These are phyloP conservation scores for Dicaeum eximium DNA, from an alignment of 2,113 vertebrate genomes.

Conservation along the genomic window DNA sequence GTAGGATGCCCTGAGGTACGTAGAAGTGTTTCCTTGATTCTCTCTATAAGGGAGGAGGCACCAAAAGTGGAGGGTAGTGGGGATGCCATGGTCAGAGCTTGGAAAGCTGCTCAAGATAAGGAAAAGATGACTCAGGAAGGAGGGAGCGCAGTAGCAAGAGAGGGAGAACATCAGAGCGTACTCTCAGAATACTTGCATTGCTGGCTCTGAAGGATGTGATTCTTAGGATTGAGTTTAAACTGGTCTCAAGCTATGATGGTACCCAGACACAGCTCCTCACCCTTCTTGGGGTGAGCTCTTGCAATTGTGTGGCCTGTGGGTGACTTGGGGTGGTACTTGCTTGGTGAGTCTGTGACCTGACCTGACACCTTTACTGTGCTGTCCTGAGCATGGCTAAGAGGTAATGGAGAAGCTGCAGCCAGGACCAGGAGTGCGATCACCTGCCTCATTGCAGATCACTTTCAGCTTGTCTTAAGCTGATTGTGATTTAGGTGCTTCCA, in stretches of 20 bases:
- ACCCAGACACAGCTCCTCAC: too few relatives aligned
- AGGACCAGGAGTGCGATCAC: not conserved
- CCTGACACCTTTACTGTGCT: not conserved
- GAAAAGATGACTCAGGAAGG: not conserved
- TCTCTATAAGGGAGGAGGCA: not conserved
- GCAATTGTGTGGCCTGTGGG: too few relatives aligned
- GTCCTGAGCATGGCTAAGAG: not conserved
- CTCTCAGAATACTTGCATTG: not conserved
- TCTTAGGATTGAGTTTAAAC: not conserved
- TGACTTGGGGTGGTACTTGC: not conserved
- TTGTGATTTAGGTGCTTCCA: not conserved
- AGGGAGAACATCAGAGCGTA: not conserved
- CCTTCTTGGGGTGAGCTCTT: not conserved
- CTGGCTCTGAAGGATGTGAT: not conserved
- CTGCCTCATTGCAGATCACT: not conserved
- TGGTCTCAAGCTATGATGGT: not conserved
- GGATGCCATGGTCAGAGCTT: not conserved
- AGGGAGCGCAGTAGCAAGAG: rapidly evolving
- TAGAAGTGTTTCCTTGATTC: not conserved
- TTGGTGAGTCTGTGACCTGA: not conserved
- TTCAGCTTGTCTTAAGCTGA: not conserved
- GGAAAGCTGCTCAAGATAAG: not conserved
- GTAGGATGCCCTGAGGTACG: not conserved
- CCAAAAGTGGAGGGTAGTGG: not conserved
- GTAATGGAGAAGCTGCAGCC: not conserved